These are phyloP conservation scores for Anguilla rostrata DNA, from an alignment of 2,113 vertebrate species.

Conservation along the genomic window DNA sequence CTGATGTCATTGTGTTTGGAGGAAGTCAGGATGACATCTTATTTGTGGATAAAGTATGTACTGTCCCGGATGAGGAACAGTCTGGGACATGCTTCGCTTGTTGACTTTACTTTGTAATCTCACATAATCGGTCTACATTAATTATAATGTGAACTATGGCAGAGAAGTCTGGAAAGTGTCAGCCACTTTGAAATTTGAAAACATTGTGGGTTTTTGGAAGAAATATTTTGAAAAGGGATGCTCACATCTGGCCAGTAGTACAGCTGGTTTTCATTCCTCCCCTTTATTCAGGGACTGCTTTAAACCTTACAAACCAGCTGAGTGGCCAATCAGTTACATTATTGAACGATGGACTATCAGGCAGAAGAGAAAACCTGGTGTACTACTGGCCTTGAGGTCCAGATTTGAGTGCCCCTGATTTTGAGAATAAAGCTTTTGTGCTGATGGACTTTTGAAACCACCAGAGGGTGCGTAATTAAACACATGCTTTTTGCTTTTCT, in stretches of 20 bases:
- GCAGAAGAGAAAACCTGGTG: too few relatives aligned
- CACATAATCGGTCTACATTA: background rate
- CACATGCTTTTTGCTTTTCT: conserved; percentile 26
- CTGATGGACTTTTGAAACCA: background rate
- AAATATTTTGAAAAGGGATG: background rate
- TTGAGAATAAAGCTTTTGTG: background rate
- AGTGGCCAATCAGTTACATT: too few relatives aligned
- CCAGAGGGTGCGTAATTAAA: background rate
- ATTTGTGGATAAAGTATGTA: conserved; percentile 87
- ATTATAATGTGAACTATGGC: background rate
- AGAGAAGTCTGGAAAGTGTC: background rate
- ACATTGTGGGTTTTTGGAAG: background rate
- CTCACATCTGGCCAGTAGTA: too few relatives aligned
- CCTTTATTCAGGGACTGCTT: too few relatives aligned
- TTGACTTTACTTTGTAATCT: background rate
- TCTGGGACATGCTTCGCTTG: background rate
- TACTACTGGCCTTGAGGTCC: too few relatives aligned
- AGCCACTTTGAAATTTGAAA: too few relatives aligned
- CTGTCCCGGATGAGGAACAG: background rate
- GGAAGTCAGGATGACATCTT: conserved; percentile 93
- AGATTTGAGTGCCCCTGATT: too few relatives aligned
- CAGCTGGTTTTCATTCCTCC: too few relatives aligned
- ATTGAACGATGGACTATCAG: too few relatives aligned
- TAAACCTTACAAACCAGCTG: too few relatives aligned
- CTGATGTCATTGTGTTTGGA: conserved; percentile 91